Evolutionary conservation across 2,888 invertebrate genomes (phyloP).

Genomic region (Hydraecia micacea): DNA sequence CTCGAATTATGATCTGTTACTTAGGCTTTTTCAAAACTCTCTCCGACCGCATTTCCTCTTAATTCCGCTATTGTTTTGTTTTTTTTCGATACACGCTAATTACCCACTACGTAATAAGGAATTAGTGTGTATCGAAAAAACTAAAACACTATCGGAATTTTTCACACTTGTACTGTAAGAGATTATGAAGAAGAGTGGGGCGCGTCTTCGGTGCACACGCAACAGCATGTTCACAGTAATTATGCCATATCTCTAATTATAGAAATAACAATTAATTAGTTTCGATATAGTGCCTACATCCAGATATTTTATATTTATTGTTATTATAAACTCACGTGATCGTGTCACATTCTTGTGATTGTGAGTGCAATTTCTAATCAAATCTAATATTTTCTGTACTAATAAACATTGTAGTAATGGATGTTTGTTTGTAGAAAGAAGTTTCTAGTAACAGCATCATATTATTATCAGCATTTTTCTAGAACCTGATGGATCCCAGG

Average conservation of each 20-base stretch:
- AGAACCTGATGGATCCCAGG: background rate
- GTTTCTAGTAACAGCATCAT: background rate
- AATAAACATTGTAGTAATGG: background rate
- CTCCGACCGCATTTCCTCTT: too few species aligned
- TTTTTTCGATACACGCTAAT: too few species aligned
- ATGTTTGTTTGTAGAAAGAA: background rate
- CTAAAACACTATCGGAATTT: too few species aligned
- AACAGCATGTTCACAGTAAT: background rate
- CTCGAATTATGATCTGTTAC: too few species aligned
- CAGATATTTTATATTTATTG: background rate
- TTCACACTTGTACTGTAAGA: too few species aligned
- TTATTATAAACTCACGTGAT: conserved; percentile 37
- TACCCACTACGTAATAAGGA: too few species aligned
- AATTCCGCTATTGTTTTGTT: too few species aligned
- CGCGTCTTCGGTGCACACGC: too few species aligned
- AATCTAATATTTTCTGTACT: background rate
- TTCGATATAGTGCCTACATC: background rate
- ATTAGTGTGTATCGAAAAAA: too few species aligned
- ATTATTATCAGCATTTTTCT: background rate
- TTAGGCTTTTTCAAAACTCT: too few species aligned
- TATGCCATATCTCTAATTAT: background rate
- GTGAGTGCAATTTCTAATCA: conserved; percentile 26
- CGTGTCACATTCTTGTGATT: conserved; percentile 12
- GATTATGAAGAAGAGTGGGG: too few species aligned
- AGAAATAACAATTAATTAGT: conserved; percentile 4